Evolutionary conservation across 1,140 invertebrate genomes (phyloP), one percentile per base, ranked within the genome.

Genomic region (Phocides pigmalion): DNA sequence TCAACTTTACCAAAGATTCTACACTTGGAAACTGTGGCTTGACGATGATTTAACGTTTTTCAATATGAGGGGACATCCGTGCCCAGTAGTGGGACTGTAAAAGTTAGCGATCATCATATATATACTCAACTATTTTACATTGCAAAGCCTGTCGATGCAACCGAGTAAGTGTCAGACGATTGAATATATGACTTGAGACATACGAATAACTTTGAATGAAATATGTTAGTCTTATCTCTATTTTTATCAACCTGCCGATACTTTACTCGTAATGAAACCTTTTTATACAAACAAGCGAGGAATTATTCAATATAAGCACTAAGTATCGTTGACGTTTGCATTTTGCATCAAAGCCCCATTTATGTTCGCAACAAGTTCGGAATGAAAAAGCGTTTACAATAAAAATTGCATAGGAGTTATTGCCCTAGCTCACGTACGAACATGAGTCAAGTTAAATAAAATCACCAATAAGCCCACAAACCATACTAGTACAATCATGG

Each of bases 361-460:
- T 56, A 25, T n/a, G 35, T 25, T 20, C 37, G n/a, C n/a, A 39
- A 32, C 22, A 4, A 16, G 19, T 12, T 54, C 28, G 41, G 58
- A 66, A 72, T 66, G 58, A 68, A 53, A 70, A 68, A 58, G 59
- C 72, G 70, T 76, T 79, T 70, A 73, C 79, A 79, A 81, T 81
- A 80, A 84, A 86, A 81, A 84, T 81, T 71, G 75, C 72, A 81
- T 80, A 80, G 70, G 78, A 77, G 79, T 88, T 85, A 88, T 81
- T 81, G 83, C 76, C 76, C 85, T 83, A 74, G 61, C 72, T 80
- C 76, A 86, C 83, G 82, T 87, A 82, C 74, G 42, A 66, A 64
- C 85, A 84, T 86, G 83, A 86, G 78, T 88, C 85, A 85, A 82
- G 72, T 69, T 61, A 80, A 80, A 82, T 80, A 83, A 84, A 85